Evolutionary conservation across 2,797 vertebrate genomes (phyloP), one percentile per base, ranked within the genome.

Genomic region (Periparus ater): DNA sequence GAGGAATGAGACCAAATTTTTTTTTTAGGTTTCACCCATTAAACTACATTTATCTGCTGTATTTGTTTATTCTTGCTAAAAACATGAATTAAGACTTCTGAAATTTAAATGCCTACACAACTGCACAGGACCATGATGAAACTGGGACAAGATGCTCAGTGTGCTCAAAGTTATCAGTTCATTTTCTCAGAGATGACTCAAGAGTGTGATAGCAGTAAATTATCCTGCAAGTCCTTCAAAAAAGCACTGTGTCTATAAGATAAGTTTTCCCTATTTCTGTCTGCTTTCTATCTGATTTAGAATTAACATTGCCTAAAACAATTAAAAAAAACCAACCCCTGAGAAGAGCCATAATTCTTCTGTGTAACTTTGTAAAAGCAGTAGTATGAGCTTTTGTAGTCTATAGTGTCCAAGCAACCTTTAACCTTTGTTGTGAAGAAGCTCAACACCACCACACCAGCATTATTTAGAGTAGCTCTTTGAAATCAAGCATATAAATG

Each of bases 131-230:
- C 62, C 40, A 23, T 22, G 22, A 61, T 13, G 34, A 84, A 81
- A 45, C 4, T 0, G 1, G 30, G 34, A 63, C 10, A 9, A 74
- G 32, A 45, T 65, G 13, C 38, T 71, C 17, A 11, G 1, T 6
- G 32, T 45, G 32, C 12, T 75, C 26, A 60, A 44, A 80, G 10
- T 38, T 57, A 85, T 18, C 8, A 13, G 54, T 73, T 34, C 11
- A 50, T 76, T 83, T 76, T 83, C 12, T 38, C 44, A 61, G 26
- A 66, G 51, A 48, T 36, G 25, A 67, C 29, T 76, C 47, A 68
- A 34, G 13, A 72, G 42, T 22, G 20, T 18, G 17, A 76, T 7
- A 83, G 32, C 8, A 65, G 38, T 40, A 83, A 57, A 66, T 50
- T 79, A 45, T 65, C 34, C n/a, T 9, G 6, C 63, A n/a, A 79